These are phyloP conservation scores for Folsomia candida DNA, from an alignment of 2,888 invertebrate species.

Conservation along the genomic window DNA sequence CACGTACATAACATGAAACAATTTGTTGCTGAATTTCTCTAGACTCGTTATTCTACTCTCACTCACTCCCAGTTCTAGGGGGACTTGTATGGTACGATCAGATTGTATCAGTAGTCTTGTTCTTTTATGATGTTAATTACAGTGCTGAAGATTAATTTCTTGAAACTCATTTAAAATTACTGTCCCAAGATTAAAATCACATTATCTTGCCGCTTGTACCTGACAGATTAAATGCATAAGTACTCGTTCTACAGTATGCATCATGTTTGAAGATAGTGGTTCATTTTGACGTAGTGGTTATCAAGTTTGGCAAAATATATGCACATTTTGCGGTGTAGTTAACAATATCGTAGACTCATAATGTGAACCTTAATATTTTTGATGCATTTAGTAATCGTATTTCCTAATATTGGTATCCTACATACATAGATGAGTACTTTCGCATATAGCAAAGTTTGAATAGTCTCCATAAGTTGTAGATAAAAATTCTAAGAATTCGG, in stretches of 20 bases:
- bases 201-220: neutral
- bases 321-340: no score
- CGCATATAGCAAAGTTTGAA: no score
- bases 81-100: no score
- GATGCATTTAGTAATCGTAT: no score
- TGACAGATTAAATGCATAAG: no score
- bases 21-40: neutral
- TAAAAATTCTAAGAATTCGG: no score
- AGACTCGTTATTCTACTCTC: neutral
- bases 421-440: no score
- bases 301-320: no score
- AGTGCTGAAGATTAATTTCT: neutral
- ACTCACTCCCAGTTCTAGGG: neutral
- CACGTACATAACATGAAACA: neutral
- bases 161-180: neutral
- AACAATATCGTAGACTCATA: no score
- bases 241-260: neutral
- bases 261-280: neutral
- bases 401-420: no score
- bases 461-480: no score
- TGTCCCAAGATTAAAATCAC: neutral
- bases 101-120: neutral
- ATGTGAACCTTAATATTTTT: no score
- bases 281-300: neutral
- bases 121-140: neutral